phyloP scores from a whole-genome alignment of 1,140 invertebrate species.

The Caerostris darwini region DNA sequence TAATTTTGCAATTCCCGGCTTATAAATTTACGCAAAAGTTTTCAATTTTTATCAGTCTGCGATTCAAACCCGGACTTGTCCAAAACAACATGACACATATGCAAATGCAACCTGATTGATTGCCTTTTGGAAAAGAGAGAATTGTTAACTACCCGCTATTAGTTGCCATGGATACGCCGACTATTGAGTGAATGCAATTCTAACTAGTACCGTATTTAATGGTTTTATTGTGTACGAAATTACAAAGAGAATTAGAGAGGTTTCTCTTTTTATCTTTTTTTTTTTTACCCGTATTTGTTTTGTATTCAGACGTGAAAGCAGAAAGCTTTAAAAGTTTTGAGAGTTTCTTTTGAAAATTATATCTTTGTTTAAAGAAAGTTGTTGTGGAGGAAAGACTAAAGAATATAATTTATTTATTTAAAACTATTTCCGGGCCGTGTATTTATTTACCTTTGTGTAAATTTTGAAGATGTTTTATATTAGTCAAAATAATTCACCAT shows the following conservation, averaged over 20 bases:
- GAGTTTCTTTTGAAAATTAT: too few species aligned
- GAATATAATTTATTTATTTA: too few species aligned
- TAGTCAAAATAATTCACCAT: too few species aligned
- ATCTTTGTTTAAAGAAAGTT: too few species aligned
- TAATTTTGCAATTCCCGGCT: neutral
- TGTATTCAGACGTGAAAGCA: neutral
- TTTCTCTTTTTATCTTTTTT: neutral
- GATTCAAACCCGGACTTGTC: neutral
- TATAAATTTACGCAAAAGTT: neutral
- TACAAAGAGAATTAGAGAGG: neutral
- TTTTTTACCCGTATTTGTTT: neutral
- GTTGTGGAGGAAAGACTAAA: too few species aligned
- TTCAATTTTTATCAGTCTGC: neutral
- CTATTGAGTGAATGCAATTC: neutral
- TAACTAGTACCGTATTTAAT: constrained; percentile 6
- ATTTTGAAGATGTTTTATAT: too few species aligned
- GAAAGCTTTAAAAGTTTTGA: too few species aligned
- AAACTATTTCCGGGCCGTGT: too few species aligned
- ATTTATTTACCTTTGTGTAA: too few species aligned
- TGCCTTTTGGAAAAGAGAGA: neutral
- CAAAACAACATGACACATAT: neutral
- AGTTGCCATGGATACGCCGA: neutral
- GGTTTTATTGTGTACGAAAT: neutral
- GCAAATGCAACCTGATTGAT: constrained; percentile 8
- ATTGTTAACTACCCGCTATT: neutral